These are phyloP conservation scores for Kradibia gibbosae DNA, from an alignment of 1,140 invertebrate genomes.

Conservation along the genomic window DNA sequence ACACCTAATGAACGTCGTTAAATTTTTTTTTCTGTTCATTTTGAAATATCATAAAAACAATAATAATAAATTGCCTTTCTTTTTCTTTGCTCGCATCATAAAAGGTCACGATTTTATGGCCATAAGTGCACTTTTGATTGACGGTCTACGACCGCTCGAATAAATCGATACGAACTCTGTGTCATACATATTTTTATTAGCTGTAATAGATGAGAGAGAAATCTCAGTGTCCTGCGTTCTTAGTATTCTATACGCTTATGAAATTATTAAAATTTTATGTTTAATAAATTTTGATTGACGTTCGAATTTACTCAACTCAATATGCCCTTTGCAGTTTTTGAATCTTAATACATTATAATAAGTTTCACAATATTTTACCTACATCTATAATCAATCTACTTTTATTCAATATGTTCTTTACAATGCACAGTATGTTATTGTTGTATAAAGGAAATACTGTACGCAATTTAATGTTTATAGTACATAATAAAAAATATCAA, in stretches of 20 bases:
- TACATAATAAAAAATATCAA: no score
- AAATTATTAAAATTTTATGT: neutral
- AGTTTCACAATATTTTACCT: no score
- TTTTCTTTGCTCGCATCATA: neutral
- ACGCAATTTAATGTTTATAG: no score
- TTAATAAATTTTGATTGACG: neutral
- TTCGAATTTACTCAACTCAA: neutral
- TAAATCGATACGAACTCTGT: neutral
- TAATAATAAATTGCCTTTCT: neutral
- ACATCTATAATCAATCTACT: no score
- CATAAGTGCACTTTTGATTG: slow-evolving; percentile 25
- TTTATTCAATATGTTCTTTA: no score
- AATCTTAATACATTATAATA: no score
- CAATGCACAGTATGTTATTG: no score
- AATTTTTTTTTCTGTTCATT: neutral
- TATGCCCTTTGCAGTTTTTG: no score
- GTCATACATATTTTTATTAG: neutral
- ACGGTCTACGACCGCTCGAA: slow-evolving; percentile 11
- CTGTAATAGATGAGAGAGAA: neutral
- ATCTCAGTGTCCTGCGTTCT: neutral
- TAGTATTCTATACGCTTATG: neutral
- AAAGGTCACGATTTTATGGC: slow-evolving; percentile 22
- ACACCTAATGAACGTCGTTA: no score
- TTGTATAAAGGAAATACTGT: no score
- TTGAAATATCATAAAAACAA: neutral